Conservation (phyloP, 2,113 vertebrate species). For the Lamprotornis superbus region DNA sequence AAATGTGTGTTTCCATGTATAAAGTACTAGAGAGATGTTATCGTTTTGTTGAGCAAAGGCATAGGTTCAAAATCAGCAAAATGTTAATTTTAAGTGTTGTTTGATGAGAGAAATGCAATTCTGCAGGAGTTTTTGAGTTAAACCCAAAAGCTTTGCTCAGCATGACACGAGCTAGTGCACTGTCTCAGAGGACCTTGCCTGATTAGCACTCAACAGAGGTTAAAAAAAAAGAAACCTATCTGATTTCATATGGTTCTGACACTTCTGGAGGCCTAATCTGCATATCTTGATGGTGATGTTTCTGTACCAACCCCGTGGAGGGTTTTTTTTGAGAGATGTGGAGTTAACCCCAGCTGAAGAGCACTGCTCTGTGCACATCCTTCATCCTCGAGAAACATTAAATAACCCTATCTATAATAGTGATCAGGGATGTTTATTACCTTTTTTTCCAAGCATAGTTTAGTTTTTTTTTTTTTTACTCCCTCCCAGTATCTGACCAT, state of each 20-base stretch:
- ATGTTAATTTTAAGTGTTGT: background rate
- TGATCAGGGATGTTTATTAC: background rate
- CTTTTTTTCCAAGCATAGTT: background rate
- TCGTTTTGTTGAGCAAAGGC: background rate
- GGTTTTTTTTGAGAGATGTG: background rate
- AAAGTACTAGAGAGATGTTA: background rate
- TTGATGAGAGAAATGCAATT: background rate
- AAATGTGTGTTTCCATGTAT: background rate
- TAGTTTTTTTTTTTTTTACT: background rate
- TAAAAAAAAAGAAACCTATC: background rate
- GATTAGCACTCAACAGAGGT: background rate
- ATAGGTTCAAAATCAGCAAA: background rate
- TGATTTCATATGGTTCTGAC: background rate
- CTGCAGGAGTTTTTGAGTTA: background rate
- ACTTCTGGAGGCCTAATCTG: background rate
- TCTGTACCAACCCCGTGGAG: background rate
- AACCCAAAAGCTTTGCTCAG: background rate
- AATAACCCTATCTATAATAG: background rate
- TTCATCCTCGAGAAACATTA: background rate
- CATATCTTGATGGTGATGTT: background rate
- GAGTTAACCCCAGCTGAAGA: background rate
- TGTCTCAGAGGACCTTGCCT: background rate
- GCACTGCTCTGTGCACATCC: accelerated
- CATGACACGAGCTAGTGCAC: accelerated
- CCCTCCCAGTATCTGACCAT: background rate